Evolutionary conservation across 2,797 vertebrate species (phyloP), one percentile per base, ranked within the genome.

Genomic region (Typhlichthys eigenmanni): DNA sequence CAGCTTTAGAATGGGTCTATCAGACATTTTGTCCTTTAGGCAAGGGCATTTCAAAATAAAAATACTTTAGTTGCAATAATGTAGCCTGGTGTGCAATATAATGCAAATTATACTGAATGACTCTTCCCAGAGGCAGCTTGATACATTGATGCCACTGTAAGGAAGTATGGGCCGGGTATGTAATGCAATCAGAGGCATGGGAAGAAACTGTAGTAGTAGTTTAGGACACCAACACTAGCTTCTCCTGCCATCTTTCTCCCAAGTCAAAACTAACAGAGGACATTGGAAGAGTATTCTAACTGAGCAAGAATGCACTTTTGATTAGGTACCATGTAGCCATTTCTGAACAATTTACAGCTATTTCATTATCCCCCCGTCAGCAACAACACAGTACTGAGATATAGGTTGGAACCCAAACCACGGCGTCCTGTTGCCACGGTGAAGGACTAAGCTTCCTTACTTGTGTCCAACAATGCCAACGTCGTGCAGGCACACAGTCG

Each of bases 401-500:
- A 29, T 4, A 29, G 4, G 4, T 29, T 29, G 24, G 24, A 29
- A 4, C 24, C 24, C 24, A 29, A 29, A 29, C 24, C 24, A 29
- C 1, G 24, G 24, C 4, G 38, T 43, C 38, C 38, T 43, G 38
- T 43, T 10, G 38, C 38, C 7, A 43, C 2, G 38, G 38, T 43
- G 38, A 43, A 43, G 2, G 38, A 9, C 38, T 43, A 10, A 1
- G 2, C 9, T 43, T 43, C 5, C 38, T 43, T 43, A 43, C 9
- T 43, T 43, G 38, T 9, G 38, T 43, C 38, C 38, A 43, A 43
- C 38, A 43, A 43, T 2, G 38, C 38, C 10, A 43, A 43, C 38
- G 38, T 43, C 38, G 38, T 43, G 9, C 38, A 9, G 7, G 38
- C 38, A 2, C 38, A 43, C 38, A 43, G 38, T 29, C 73, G 76